phyloP scores from a whole-genome alignment of 92 coral and sea anemone genomes.

The Muricea muricata region DNA sequence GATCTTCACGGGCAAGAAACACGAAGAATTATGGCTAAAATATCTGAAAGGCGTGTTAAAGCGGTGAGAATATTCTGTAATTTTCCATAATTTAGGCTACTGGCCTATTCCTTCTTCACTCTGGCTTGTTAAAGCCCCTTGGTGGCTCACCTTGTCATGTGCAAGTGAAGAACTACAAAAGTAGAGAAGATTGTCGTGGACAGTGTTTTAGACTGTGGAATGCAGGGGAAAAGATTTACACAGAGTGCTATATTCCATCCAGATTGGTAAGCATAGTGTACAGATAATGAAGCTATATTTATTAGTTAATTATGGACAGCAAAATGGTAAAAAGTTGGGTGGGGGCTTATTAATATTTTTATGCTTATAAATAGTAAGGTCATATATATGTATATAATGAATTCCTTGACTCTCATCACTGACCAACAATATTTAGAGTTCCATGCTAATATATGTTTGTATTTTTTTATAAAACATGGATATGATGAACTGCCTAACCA shows the following conservation, averaged over 20 bases:
- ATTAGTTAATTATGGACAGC: no score
- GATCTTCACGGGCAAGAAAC: slow-evolving; percentile 37
- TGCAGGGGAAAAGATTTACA: slow-evolving; percentile 2
- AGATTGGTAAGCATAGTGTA: not conserved
- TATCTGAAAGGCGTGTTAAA: not conserved
- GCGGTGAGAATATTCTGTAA: slow-evolving; percentile 11
- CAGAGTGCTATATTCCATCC: slow-evolving; percentile 1
- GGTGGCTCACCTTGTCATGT: not conserved
- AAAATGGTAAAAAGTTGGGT: no score
- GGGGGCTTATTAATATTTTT: no score
- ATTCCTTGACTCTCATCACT: no score
- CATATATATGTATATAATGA: no score
- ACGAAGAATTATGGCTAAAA: not conserved
- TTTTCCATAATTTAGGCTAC: not conserved
- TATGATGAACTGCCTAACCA: no score
- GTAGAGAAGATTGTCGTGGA: not conserved
- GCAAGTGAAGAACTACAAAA: not conserved
- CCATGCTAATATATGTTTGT: no score
- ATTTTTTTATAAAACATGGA: no score
- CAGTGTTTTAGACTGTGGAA: slow-evolving; percentile 16
- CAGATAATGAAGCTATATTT: not conserved
- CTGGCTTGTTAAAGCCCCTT: not conserved
- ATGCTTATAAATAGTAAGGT: no score
- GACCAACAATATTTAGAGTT: no score
- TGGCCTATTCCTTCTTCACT: no score